Base-by-base conservation (phyloP, 1,140 invertebrate genomes). In the Cotesia vestalis region DNA sequence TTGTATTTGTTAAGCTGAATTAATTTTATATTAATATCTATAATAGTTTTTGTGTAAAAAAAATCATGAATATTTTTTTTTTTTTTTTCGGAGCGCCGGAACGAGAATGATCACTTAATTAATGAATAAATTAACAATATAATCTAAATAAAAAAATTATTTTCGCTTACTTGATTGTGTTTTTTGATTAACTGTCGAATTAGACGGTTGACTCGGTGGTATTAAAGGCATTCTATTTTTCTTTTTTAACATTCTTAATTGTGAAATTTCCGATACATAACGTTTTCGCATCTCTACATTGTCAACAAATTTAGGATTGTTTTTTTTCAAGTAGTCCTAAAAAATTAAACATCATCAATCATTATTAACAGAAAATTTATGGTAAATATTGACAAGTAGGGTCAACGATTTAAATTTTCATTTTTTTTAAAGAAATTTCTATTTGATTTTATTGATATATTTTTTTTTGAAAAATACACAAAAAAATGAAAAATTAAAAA, bases 271-370 rank as follows among this genome's bases (percentile, higher is more conserved):
- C 0, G 78, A 80, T 73, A 88, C 79, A 68, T 84, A 86, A 8
- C 83, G 84, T 12, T 81, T 78, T 14, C 86, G 82, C 5, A 78
- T 85, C 69, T 88, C 85, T n/a, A 84, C 80, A 72, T 85, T 83
- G 46, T 83, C 78, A 17, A 85, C 74, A 70, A 86, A 87, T 14
- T 80, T 78, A n/a, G 85, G 85, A 73, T 84, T 85, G 52, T 86
- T 88, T 40, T 66, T 80, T 4, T 72, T 74, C 69, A 88, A 81
- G 69, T 83, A 87, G 71, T 86, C 86, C 85, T 87, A 36, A 46
- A 81, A 81, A 57, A 64, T 9, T 11, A 4, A 69, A 27, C 1
- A 2, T 27, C 27, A 27, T 27, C 27, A 27, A 27, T 27, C 35
- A 69, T 66, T n/a, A 59, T 6, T 51, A 69, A 20, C n/a, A 75